Conservation (phyloP, 2,797 vertebrate genomes). For the Centropyge bicolor region DNA sequence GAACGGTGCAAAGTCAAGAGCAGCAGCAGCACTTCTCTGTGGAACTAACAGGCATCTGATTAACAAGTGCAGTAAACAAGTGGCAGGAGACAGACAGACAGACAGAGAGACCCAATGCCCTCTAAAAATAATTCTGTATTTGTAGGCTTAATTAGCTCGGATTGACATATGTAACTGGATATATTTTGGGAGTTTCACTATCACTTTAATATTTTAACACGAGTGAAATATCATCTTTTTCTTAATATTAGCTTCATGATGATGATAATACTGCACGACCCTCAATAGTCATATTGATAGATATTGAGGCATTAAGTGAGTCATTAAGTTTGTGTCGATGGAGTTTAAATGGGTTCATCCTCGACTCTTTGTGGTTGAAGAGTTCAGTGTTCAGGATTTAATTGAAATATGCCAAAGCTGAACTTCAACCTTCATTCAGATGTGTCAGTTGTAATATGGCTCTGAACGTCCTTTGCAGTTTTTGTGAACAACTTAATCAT, state of each 20-base stretch:
- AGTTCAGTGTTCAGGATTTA: slow-evolving; percentile 37
- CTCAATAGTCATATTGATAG: no score
- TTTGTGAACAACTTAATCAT: slow-evolving; percentile 12
- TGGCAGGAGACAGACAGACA: no score
- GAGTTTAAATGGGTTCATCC: slow-evolving; percentile 43
- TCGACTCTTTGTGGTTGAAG: slow-evolving; percentile 13
- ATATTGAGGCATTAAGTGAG: background rate
- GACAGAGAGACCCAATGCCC: background rate
- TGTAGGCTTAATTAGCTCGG: background rate
- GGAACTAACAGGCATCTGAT: no score
- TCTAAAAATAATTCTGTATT: background rate
- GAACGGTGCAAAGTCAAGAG: no score
- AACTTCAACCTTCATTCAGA: slow-evolving; percentile 38
- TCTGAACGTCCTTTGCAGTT: slow-evolving; percentile 1
- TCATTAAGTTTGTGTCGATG: slow-evolving; percentile 23
- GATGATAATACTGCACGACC: background rate
- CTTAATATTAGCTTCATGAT: background rate
- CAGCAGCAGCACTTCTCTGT: no score
- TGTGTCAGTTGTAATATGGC: slow-evolving; percentile 3
- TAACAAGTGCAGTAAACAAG: no score
- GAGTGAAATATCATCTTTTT: background rate
- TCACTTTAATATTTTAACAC: background rate
- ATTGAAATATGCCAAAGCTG: slow-evolving; percentile 38
- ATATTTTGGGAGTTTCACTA: background rate
- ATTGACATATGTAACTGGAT: background rate